Percentiles rank a stretch among this genome's conserved stretches.
These are phyloP conservation scores for Poecilobothrus nobilitatus DNA, from an alignment of 2,888 invertebrate species.

Conservation along the genomic window DNA sequence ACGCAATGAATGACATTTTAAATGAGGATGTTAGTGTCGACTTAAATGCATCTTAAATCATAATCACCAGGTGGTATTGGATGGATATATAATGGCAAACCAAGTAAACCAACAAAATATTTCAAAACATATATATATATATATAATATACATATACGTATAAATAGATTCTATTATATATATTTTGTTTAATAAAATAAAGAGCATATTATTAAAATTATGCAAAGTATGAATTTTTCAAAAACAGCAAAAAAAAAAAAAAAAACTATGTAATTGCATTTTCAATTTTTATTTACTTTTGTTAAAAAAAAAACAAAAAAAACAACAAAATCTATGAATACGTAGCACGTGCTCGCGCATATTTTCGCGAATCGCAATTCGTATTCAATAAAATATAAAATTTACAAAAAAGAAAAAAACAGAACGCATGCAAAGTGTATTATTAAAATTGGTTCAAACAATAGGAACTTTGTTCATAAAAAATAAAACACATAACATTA, in stretches of 20 bases:
- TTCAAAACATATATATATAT: too few species aligned
- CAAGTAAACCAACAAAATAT: too few species aligned
- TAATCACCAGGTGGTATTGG: not conserved
- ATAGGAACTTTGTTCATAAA: not conserved
- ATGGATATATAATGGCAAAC: not conserved
- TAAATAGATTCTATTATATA: not conserved
- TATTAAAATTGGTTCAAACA: not conserved
- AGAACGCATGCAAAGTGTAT: not conserved
- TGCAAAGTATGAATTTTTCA: not conserved
- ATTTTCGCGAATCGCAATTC: not conserved
- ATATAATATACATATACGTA: too few species aligned
- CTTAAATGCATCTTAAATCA: not conserved
- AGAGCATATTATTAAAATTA: not conserved
- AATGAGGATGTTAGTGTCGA: constrained; percentile 3
- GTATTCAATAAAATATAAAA: not conserved
- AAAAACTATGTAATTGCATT: not conserved
- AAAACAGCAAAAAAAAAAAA: not conserved
- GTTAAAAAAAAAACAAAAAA: not conserved
- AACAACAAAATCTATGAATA: not conserved
- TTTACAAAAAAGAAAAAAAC: not conserved
- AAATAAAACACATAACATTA: too few species aligned
- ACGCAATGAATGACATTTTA: not conserved
- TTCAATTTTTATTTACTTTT: not conserved
- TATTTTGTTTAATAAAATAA: not conserved
- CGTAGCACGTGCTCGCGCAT: not conserved